Conservation (phyloP, 2,113 vertebrate species). For the Ailurus styani region DNA sequence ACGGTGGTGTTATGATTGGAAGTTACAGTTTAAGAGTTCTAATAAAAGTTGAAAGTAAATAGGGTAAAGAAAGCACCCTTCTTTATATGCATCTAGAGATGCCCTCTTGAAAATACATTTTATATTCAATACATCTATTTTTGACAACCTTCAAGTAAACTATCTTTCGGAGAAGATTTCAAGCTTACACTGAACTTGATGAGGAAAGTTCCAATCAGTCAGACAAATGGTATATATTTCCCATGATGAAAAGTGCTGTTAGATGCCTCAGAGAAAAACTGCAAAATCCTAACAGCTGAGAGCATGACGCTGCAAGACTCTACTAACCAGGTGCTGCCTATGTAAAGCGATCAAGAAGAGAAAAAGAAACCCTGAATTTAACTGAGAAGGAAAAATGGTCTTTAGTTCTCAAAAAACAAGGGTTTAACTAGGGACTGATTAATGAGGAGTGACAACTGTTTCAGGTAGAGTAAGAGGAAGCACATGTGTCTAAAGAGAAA, state of each 20-base stretch:
- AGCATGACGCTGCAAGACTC: background rate
- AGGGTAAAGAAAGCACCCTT: background rate
- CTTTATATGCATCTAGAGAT: background rate
- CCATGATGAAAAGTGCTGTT: background rate
- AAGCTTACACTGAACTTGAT: background rate
- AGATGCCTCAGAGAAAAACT: background rate
- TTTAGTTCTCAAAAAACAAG: background rate
- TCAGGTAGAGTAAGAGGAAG: background rate
- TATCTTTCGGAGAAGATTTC: background rate
- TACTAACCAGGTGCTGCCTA: background rate
- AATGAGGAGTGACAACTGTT: background rate
- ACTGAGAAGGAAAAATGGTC: background rate
- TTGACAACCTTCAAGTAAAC: background rate
- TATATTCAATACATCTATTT: background rate
- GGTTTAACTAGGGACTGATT: background rate
- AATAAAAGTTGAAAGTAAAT: background rate
- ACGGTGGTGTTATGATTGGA: background rate
- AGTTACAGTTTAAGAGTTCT: background rate
- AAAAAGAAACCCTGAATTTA: background rate
- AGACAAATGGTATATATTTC: background rate
- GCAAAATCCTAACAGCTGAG: background rate
- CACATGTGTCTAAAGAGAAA: background rate
- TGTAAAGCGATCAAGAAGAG: background rate
- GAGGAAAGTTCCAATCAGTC: background rate
- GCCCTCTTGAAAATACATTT: background rate